Evolutionary conservation across 2,113 vertebrate genomes (phyloP).

Genomic region (Mormyrus lacerda): DNA sequence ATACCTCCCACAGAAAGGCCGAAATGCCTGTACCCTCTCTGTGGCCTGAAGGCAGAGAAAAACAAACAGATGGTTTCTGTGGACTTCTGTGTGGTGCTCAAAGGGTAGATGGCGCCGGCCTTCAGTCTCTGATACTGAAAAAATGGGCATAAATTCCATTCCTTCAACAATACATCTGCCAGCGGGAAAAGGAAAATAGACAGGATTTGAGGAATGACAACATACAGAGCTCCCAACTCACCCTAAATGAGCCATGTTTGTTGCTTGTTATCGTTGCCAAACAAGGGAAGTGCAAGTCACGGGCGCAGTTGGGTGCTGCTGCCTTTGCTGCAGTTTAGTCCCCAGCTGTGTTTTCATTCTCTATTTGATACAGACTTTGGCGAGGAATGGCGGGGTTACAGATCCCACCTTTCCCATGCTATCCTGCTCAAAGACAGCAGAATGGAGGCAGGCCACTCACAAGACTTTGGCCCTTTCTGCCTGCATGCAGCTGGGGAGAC

Average conservation of each 20-base stretch:
- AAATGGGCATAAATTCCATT: neutral
- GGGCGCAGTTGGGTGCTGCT: neutral
- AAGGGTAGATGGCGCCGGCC: neutral
- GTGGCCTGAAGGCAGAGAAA: constrained; percentile 13
- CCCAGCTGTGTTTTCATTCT: neutral
- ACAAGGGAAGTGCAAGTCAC: neutral
- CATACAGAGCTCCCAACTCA: constrained; percentile 27
- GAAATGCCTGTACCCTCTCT: constrained; percentile 24
- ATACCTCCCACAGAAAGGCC: constrained; percentile 35
- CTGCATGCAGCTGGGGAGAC: neutral
- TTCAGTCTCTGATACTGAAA: neutral
- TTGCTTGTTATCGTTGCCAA: constrained; percentile 7
- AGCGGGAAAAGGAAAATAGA: constrained; percentile 42
- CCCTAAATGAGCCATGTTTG: neutral
- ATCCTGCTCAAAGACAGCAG: neutral
- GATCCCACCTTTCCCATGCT: neutral
- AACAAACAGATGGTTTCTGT: constrained; percentile 14
- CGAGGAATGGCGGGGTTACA: neutral
- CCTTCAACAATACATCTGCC: constrained; percentile 3
- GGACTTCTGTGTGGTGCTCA: neutral
- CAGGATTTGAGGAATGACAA: constrained; percentile 28
- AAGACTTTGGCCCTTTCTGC: neutral
- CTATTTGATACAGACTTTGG: neutral
- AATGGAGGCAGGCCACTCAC: neutral
- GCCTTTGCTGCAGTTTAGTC: neutral